phyloP scores from a whole-genome alignment of 1,140 invertebrate species.

The Battus philenor region DNA sequence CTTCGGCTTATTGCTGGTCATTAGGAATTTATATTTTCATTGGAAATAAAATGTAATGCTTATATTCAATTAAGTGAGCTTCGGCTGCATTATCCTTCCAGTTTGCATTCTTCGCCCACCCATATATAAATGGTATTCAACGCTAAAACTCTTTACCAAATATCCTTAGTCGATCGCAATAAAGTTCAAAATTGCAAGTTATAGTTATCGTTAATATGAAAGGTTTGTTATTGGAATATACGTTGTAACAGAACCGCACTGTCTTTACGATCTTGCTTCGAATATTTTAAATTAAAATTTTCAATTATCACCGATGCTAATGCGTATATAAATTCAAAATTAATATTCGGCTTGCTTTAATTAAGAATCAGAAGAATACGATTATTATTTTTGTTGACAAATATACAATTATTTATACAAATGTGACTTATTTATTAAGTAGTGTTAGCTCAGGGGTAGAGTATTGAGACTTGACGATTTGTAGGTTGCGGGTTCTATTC shows the following conservation, averaged over 20 bases:
- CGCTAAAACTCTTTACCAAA: neutral
- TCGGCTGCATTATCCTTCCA: neutral
- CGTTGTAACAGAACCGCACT: neutral
- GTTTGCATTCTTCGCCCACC: neutral
- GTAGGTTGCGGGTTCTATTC: too few species aligned
- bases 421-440: too few species aligned
- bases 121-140: neutral
- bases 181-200: neutral
- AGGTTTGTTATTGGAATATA: conserved; percentile 8
- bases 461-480: too few species aligned
- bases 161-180: neutral
- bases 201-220: conserved; percentile 4
- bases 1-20: conserved; percentile 5
- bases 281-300: conserved; percentile 4
- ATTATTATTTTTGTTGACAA: too few species aligned
- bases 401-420: too few species aligned
- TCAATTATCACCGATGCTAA: neutral
- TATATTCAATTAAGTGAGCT: conserved; percentile 3
- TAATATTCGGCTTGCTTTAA: too few species aligned
- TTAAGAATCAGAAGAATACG: too few species aligned
- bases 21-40: conserved; percentile 7
- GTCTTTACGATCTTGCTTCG: conserved; percentile 1
- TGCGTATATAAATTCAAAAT: neutral
- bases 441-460: too few species aligned
- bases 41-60: conserved; percentile 3